Evolutionary conservation across 2,888 invertebrate species (phyloP).

Genomic region (Nomada goodeniana): DNA sequence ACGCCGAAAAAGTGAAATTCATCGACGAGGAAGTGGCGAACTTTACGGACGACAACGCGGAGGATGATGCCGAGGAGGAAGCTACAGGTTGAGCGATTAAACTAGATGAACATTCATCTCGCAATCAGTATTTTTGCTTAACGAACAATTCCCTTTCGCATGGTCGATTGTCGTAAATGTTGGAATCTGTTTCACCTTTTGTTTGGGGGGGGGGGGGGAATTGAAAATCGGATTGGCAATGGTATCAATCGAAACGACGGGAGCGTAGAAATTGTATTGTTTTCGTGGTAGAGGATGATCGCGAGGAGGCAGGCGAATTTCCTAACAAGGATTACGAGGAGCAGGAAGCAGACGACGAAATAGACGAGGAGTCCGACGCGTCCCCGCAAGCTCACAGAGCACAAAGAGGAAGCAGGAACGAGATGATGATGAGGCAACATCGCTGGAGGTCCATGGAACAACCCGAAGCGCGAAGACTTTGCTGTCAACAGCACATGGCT

Average conservation of each 20-base stretch:
- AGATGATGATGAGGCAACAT: constrained; percentile 48
- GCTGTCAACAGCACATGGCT: constrained; percentile 51
- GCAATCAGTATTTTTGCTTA: neutral
- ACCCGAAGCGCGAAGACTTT: constrained; percentile 53
- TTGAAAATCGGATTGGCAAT: too few relatives aligned
- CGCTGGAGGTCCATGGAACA: constrained; percentile 54
- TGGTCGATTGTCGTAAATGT: neutral
- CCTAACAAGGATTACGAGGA: constrained; percentile 73
- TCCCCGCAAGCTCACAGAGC: constrained; percentile 39
- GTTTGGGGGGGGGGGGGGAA: too few relatives aligned
- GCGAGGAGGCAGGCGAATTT: constrained; percentile 61
- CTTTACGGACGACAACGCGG: constrained; percentile 56
- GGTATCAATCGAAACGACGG: too few relatives aligned
- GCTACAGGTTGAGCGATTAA: constrained; percentile 21
- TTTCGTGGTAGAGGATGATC: constrained; percentile 63
- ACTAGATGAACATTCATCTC: neutral
- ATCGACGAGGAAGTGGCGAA: constrained; percentile 57
- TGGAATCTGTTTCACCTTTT: neutral
- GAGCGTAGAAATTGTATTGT: neutral
- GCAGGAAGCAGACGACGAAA: constrained; percentile 75
- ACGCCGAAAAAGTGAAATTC: constrained; percentile 62
- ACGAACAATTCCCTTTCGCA: neutral
- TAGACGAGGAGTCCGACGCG: constrained; percentile 75
- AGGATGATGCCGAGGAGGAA: constrained; percentile 59
- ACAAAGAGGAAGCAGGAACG: constrained; percentile 48